Evolutionary conservation across 1,140 invertebrate genomes (phyloP).

Genomic region (Heliconius nattereri): DNA sequence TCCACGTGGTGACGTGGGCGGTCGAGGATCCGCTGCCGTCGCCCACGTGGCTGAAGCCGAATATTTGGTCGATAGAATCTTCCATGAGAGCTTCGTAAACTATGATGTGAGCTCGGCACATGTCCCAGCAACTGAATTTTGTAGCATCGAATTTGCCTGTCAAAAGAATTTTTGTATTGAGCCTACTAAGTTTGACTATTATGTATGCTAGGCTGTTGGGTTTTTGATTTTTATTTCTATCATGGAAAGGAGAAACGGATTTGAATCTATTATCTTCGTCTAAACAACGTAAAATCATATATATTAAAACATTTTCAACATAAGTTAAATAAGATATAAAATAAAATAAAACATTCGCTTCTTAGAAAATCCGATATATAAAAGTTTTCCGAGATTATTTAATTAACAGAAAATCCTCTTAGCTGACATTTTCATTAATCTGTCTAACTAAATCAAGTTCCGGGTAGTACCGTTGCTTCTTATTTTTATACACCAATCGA

Average conservation of each 20-base stretch:
- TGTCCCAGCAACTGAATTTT: constrained; percentile 84
- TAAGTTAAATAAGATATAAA: not conserved
- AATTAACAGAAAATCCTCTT: not conserved
- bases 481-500: not conserved
- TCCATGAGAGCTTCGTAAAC: constrained; percentile 88
- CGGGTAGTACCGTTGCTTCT: not conserved
- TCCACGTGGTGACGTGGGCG: constrained; percentile 85
- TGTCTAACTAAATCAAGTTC: not conserved
- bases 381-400: not conserved
- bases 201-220: too few species aligned
- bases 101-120: constrained; percentile 85
- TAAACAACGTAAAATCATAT: too few species aligned
- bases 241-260: too few species aligned
- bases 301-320: not conserved
- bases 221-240: too few species aligned
- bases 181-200: not conserved
- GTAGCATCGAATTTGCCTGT: constrained; percentile 84
- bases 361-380: not conserved
- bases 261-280: too few species aligned
- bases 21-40: constrained; percentile 83
- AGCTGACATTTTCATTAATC: not conserved
- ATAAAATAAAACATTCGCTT: not conserved
- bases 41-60: constrained; percentile 86
- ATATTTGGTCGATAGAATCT: constrained; percentile 87
- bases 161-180: constrained; percentile 31